Evolutionary conservation across 2,888 invertebrate genomes (phyloP), one percentile per base, ranked within the genome.

Genomic region (Leptopilina syphax): DNA sequence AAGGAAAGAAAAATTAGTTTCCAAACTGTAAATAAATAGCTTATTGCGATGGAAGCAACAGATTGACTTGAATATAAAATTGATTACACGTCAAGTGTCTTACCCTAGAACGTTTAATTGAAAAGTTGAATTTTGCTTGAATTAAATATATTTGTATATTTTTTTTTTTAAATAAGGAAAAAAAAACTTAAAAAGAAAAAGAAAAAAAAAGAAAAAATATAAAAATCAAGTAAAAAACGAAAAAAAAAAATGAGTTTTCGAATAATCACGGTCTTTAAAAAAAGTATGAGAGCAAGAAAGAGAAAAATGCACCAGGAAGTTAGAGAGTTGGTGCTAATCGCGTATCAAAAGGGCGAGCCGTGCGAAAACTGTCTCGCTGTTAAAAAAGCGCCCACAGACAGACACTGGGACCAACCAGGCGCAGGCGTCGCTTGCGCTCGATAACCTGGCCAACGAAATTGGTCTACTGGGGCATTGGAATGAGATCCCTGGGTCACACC

Each of bases 381-480:
- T 47, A 66, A 65, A 78, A 50, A 54, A 73, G 57, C 47, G 47
- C 8, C 34, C 57, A 73, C 73, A n/a, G 73, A 73, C 73, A n/a
- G 57, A 73, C 10, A 9, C 13, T 27, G 8, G 34, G 73, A 73
- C 57, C 57, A 34, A 57, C 44, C 77, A 67, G 65, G 73, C 80
- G 82, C 80, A 80, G 77, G 73, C 82, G 80, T 80, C 8, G 44
- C 44, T 6, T 8, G 44, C 80, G 82, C 82, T 82, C 80, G 80
- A 82, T 82, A 82, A 80, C 27, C 66, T 68, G 68, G 60, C 68
- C 68, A 13, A 54, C 24, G 68, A 68, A 27, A 78, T 68, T 60
- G 41, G 68, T 63, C 34, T 67, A 78, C 78, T 78, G 60, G 68
- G 63, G 18, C 78, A 65, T 65, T 63, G 65, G 44, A 76, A 76